Conservation (phyloP, 2,113 vertebrate species). For the Crotalus helleri region DNA sequence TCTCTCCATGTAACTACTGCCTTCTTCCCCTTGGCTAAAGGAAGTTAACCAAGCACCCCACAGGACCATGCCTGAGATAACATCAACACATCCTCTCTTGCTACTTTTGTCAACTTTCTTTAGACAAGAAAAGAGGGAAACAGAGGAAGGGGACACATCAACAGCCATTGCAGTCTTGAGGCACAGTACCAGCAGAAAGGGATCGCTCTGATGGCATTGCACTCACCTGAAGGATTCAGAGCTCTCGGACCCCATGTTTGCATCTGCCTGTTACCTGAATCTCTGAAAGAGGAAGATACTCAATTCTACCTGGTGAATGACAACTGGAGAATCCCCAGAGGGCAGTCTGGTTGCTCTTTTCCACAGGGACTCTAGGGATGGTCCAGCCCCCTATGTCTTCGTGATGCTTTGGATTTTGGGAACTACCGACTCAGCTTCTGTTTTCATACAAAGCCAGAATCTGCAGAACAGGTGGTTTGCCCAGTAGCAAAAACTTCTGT, state of each 20-base stretch:
- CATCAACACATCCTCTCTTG: neutral
- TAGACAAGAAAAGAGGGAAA: neutral
- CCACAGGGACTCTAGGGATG: neutral
- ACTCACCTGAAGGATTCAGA: neutral
- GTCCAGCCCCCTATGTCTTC: neutral
- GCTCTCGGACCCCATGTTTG: neutral
- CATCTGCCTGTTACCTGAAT: neutral
- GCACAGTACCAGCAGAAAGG: neutral
- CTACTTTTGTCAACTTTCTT: neutral
- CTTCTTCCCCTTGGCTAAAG: neutral
- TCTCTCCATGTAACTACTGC: neutral
- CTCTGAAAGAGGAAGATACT: neutral
- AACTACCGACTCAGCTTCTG: neutral
- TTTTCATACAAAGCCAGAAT: neutral
- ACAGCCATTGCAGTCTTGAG: neutral
- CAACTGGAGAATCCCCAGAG: neutral
- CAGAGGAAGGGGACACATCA: neutral
- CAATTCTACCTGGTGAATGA: neutral
- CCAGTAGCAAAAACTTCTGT: neutral
- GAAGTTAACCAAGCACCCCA: neutral
- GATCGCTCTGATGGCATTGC: neutral
- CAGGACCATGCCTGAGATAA: neutral
- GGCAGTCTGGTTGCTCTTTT: neutral
- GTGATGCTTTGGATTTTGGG: neutral
- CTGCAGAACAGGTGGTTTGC: neutral